Evolutionary conservation across 2,797 vertebrate genomes (phyloP), one percentile per base, ranked within the genome.

Genomic region (Thripadectes ignobilis): DNA sequence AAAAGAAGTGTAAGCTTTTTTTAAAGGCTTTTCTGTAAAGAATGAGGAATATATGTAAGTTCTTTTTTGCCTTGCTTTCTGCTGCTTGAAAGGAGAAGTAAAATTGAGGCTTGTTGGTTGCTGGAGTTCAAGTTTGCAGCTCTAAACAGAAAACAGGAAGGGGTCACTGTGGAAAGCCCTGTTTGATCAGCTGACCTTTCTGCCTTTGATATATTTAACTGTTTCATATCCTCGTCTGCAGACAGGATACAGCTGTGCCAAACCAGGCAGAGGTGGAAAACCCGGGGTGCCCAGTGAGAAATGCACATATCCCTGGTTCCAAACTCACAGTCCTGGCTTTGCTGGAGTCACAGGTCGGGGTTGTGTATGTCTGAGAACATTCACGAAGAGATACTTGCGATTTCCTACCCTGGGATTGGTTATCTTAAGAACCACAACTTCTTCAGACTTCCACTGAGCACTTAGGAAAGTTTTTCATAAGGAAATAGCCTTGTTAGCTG

Each of bases 141-240:
- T 95, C 92, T 97, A 62, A 86, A 87, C 74, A 97, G 90, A 97
- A 98, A 98, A 97, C 97, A 97, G 98, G 98, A 98, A 98, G 97
- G 92, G 95, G 88, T 88, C 57, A 73, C 91, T 96, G 88, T 91
- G 94, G 94, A 96, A 94, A 97, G 92, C 91, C 21, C 43, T 92
- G 41, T 65, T 80, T 75, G 87, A 96, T 96, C 97, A 97, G 96
- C 96, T 97, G 96, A 96, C 90, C 73, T 49, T 39, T 59, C 36
- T 80, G 57, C 17, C 41, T 81, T 41, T 43, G 88, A 83, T 80
- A 69, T 92, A 71, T 57, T 95, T 95, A 93, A 92, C 93, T 93
- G 41, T 94, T 96, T 94, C 92, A 74, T 55, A 78, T 63, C 48
- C 84, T 55, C 0, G n/a, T 75, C 77, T 93, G 6, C 59, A 1